Conservation (phyloP, 2,797 vertebrate species). For the Liasis olivaceus region DNA sequence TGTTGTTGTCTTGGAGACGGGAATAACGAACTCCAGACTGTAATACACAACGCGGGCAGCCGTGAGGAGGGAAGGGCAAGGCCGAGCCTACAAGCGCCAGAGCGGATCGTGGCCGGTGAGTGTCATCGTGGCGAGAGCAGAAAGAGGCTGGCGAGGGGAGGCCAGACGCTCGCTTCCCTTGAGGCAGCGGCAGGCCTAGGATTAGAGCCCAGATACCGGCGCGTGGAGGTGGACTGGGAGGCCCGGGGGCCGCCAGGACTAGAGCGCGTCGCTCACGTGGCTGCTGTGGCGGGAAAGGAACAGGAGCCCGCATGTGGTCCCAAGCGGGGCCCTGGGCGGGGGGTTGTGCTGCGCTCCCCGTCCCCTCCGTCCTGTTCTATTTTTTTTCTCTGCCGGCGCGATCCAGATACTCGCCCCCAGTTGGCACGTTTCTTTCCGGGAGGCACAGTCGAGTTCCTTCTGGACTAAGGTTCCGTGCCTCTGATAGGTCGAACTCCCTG, state of each 20-base stretch:
- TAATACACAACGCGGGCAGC: neutral
- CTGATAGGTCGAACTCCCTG: neutral
- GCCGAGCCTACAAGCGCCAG: neutral
- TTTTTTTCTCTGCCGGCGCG: neutral
- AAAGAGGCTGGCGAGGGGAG: neutral
- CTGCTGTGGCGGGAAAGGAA: neutral
- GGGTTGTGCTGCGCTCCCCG: neutral
- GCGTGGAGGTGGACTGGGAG: too few species aligned
- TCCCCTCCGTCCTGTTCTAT: neutral
- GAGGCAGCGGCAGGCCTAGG: too few species aligned
- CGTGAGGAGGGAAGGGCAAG: neutral
- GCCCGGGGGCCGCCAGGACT: neutral
- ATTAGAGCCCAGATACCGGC: neutral
- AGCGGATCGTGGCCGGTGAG: neutral
- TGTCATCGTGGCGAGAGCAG: neutral
- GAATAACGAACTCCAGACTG: neutral
- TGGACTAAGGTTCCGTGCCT: neutral
- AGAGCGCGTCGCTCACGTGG: neutral
- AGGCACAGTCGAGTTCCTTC: neutral
- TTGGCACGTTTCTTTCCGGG: neutral
- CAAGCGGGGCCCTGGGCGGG: neutral
- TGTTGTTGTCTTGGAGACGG: slow-evolving; percentile 10
- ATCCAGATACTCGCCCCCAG: neutral
- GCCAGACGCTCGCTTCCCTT: neutral
- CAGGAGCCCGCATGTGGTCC: neutral